Evolutionary conservation across 2,113 vertebrate genomes (phyloP).

Genomic region (Peucedramus taeniatus): DNA sequence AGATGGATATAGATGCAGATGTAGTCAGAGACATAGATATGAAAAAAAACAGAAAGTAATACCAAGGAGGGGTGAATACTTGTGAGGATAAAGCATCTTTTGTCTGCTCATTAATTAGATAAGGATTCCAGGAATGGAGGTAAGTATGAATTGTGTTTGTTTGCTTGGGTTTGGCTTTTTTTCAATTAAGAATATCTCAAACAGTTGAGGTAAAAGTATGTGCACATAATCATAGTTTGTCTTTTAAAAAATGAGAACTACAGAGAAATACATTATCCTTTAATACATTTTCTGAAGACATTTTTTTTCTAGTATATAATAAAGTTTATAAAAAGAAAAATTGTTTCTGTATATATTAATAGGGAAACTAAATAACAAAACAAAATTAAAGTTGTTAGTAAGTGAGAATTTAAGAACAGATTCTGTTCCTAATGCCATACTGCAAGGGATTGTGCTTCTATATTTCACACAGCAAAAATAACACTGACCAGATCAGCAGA

Average conservation of each 20-base stretch:
- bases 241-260: neutral
- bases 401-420: neutral
- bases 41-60: neutral
- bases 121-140: neutral
- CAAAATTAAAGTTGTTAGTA: neutral
- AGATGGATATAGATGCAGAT: neutral
- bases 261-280: neutral
- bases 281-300: neutral
- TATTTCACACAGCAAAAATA: neutral
- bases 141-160: neutral
- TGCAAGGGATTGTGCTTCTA: neutral
- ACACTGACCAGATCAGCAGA: neutral
- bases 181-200: neutral
- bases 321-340: neutral
- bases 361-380: neutral
- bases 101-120: neutral
- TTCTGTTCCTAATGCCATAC: neutral
- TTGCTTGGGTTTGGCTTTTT: neutral
- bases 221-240: neutral
- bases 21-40: neutral
- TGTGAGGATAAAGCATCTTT: neutral
- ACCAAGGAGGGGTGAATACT: neutral
- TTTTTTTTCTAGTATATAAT: neutral
- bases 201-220: neutral
- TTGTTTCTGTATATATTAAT: neutral